Evolutionary conservation across 53 echinoderm and acorn worm genomes (phyloP), one percentile per base, ranked within the genome.

Genomic region (Crossaster papposus): DNA sequence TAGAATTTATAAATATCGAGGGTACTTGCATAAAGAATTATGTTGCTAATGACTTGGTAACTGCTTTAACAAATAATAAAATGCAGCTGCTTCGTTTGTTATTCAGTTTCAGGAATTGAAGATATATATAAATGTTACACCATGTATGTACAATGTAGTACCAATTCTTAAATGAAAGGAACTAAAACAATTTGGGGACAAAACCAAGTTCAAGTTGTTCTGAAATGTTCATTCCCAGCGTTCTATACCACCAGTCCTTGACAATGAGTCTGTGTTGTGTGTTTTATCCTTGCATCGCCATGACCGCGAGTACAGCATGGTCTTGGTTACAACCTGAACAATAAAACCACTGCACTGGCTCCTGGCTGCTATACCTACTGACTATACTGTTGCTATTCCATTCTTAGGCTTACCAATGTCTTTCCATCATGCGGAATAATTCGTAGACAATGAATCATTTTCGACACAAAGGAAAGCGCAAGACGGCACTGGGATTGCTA

Each of bases 351-450:
- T 44, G 72, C 30, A 11, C 44, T 44, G 72, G 30, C 7, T 73
- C 73, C 50, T 18, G 17, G 32, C 72, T 72, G 77, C 52, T 77
- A 87, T 87, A 87, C 76, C 54, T 31, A 87, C 72, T 72, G 32
- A 72, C 72, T 87, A n/a, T n/a, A 85, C 72, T 73, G 85, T 85
- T 85, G 54, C 85, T 72, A 73, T 85, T 87, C 58, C 77, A 28
- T 87, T 75, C 75, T 85, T 20, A 15, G 72, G 76, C 28, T n/a
- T 35, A 8, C 24, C 87, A 54, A 28, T 76, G 77, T 55, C 22
- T 9, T 58, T 32, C 64, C 52, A 24, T 87, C 87, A 76, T 36
- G 87, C 87, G 87, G 87, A 76, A 87, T 87, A 87, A 87, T 63
- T 20, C 75, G 87, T 51, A 87, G 87, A 87, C 87, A 87, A 87